Evolutionary conservation across 2,888 invertebrate genomes (phyloP), one percentile per base, ranked within the genome.

Genomic region (Hipparchia sbordonii): DNA sequence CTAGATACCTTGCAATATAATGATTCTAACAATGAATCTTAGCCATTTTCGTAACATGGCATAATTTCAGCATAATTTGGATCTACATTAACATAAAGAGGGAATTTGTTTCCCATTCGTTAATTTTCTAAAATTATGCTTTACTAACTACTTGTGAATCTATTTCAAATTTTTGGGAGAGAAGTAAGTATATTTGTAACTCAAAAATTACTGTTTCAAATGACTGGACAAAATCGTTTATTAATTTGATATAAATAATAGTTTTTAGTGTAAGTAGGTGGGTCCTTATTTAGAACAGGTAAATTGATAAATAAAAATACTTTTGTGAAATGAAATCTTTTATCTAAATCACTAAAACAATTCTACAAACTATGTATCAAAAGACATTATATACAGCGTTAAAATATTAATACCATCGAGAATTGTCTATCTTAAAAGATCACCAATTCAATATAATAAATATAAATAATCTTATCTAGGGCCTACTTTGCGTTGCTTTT

Each of bases 401-500:
- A 72, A 67, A 68, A 63, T 60, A 54, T 66, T 67, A 70, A 70
- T 59, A 70, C 45, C 54, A 56, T 67, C 13, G 67, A 72, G 70
- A 67, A 65, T 60, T 70, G 33, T 39, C 48, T 52, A 10, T 23
- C 51, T 63, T 63, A 67, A 45, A 63, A 54, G 54, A 67, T 51
- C 46, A 67, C 48, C 39, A 62, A 70, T 61, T 70, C 68, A 70
- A 54, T 52, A 74, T 74, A 75, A 72, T 52, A 61, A 65, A 60
- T 23, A 60, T 8, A 71, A 56, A 74, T n/a, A 87, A 79, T 88
- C 74, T 51, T 52, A 67, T 57, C 71, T 71, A 76, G 12, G 89
- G 86, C 74, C 87, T 67, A 59, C 7, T 87, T 77, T 85, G 83
- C 75, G 81, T 82, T n/a, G 82, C 74, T 80, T 89, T 86, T 79